A percentile compares a stretch with the other conserved stretches of the same genome.
Conservation (phyloP, 2,888 invertebrate genomes). For the Monoplex corrugatus region DNA sequence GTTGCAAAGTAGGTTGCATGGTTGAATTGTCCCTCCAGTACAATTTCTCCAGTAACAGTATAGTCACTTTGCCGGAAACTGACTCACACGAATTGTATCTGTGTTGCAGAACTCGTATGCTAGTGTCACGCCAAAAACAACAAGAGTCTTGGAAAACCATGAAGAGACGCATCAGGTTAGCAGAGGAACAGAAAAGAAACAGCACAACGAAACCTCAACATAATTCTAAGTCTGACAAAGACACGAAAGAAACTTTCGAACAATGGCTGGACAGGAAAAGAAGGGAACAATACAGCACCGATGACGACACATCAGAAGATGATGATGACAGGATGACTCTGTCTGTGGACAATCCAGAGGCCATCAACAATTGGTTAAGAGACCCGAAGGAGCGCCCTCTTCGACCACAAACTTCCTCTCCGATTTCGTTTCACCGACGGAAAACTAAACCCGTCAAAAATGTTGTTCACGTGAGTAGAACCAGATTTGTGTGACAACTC, state of each 20-base stretch:
- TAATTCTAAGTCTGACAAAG: slow-evolving; percentile 20
- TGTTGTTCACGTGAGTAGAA: slow-evolving; percentile 41
- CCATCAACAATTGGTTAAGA: slow-evolving; percentile 60
- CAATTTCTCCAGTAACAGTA: no score
- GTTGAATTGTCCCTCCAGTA: no score
- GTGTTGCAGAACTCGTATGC: slow-evolving; percentile 44
- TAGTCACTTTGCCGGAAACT: no score
- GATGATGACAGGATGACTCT: slow-evolving; percentile 57
- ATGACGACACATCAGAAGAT: slow-evolving; percentile 19
- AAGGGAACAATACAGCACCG: slow-evolving; percentile 44
- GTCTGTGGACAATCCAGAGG: slow-evolving; percentile 55
- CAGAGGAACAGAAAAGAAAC: slow-evolving; percentile 52
- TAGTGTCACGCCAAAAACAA: slow-evolving; percentile 50
- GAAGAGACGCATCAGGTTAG: slow-evolving; percentile 55
- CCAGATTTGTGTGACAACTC: no score
- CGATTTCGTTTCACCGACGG: slow-evolving; percentile 33
- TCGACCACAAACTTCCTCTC: slow-evolving; percentile 41
- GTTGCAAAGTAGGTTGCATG: no score
- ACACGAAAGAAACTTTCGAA: slow-evolving; percentile 63
- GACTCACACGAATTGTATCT: no score
- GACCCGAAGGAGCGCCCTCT: slow-evolving; percentile 41
- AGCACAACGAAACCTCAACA: background rate
- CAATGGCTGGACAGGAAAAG: slow-evolving; percentile 66
- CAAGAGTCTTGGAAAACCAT: slow-evolving; percentile 51
- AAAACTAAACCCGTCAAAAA: slow-evolving; percentile 46